Evolutionary conservation across 2,797 vertebrate genomes (phyloP), one percentile per base, ranked within the genome.

Genomic region (Phoeniculus purpureus): DNA sequence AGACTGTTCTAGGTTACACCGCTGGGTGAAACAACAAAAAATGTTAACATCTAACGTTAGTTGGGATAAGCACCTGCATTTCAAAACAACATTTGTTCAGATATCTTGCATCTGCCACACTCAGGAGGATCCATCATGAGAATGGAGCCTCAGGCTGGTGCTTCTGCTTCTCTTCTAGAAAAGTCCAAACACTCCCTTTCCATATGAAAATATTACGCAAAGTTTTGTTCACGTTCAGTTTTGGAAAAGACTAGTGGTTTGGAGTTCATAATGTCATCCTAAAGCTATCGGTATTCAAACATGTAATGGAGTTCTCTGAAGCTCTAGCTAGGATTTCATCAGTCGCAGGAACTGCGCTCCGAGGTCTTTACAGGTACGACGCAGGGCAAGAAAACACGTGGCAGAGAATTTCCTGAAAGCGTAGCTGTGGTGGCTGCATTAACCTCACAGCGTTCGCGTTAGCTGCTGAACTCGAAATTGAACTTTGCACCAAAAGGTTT

Each of bases 201-300:
- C 2, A 3, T 27, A 56, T 27, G 31, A 82, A 91, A 90, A 84
- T 74, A 52, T 26, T 43, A 45, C 15, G 22, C 72, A 16, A 91
- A 70, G 23, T 55, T 81, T 89, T 66, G 25, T 68, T 92, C 40
- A 47, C 58, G 59, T 90, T 90, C 29, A 20, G 9, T 76, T 84
- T 66, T 68, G 54, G 70, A 75, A 92, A 85, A 47, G 65, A 27
- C 11, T 40, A 85, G 66, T 81, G 81, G 88, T 92, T 88, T 93
- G 61, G 31, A 93, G 74, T 85, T 81, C 22, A 52, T 73, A 0
- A 26, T 56, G 62, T 60, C 74, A 43, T 77, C 51, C 51, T 72
- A 55, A 79, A 87, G 32, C 25, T 58, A 23, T 11, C 34, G 58
- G 12, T 26, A 76, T 37, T 47, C 60, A 68, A 80, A 76, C 15